These are phyloP conservation scores for Eptesicus fuscus DNA, from an alignment of 2,113 vertebrate genomes.

Conservation along the genomic window DNA sequence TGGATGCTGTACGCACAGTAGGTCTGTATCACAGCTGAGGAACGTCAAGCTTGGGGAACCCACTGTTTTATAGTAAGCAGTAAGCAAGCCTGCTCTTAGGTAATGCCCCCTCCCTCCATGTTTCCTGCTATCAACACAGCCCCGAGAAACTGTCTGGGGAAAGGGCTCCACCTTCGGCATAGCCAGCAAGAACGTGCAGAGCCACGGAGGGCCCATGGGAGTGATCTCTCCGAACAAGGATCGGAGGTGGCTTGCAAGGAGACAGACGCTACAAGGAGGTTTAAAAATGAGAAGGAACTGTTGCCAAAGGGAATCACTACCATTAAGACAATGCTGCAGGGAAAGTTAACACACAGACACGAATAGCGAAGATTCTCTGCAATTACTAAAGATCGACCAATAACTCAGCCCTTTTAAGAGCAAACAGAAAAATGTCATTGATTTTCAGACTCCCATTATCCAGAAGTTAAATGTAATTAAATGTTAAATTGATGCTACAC, in stretches of 20 bases:
- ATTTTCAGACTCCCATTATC: background rate
- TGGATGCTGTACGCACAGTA: background rate
- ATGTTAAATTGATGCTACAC: background rate
- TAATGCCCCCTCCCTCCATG: background rate
- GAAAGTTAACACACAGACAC: background rate
- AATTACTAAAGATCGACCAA: background rate
- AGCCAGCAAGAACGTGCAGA: background rate
- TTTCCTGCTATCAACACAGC: background rate
- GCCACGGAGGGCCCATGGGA: accelerated
- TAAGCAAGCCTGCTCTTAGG: background rate
- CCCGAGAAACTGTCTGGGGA: background rate
- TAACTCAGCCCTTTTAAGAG: background rate
- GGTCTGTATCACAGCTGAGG: background rate
- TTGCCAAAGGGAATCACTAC: background rate
- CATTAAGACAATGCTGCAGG: background rate
- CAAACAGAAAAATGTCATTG: background rate
- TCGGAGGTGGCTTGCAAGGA: background rate
- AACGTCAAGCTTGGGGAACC: background rate
- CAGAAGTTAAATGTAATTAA: background rate
- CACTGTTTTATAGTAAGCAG: background rate
- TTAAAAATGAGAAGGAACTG: background rate
- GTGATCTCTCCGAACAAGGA: background rate
- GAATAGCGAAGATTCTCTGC: background rate
- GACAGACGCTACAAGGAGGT: background rate
- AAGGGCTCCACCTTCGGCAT: background rate